Conservation (phyloP, 2,888 invertebrate genomes). For the Elaeidobius kamerunicus region DNA sequence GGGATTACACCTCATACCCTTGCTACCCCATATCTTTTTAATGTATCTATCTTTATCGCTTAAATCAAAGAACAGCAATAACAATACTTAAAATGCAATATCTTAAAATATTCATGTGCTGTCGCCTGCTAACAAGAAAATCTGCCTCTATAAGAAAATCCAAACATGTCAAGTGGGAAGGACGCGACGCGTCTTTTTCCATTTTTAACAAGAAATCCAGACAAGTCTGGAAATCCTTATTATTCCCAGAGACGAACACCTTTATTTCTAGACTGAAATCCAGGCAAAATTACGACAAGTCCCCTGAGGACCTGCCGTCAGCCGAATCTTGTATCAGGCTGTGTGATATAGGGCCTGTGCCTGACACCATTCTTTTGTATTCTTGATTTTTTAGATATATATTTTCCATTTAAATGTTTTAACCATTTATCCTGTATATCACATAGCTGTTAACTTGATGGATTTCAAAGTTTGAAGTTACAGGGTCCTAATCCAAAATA, state of each 20-base stretch:
- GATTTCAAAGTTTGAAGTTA: constrained; percentile 15
- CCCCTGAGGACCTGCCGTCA: constrained; percentile 18
- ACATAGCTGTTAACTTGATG: too few species aligned
- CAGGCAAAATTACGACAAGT: constrained; percentile 27
- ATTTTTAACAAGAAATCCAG: constrained; percentile 12
- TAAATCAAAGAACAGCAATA: too few species aligned
- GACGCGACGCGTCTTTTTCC: background rate
- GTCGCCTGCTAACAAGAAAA: too few species aligned
- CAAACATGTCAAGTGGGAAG: constrained; percentile 9
- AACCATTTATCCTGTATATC: too few species aligned
- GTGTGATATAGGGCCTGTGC: constrained; percentile 8
- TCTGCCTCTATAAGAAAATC: constrained; percentile 4
- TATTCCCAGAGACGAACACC: constrained; percentile 25
- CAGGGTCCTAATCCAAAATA: constrained; percentile 18
- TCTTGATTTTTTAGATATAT: background rate
- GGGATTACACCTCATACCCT: too few species aligned
- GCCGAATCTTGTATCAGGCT: constrained; percentile 10
- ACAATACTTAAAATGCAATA: too few species aligned
- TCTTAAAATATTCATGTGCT: too few species aligned
- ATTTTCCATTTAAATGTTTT: too few species aligned
- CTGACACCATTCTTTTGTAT: background rate
- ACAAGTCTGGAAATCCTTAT: constrained; percentile 18
- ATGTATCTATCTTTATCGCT: too few species aligned
- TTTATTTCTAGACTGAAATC: constrained; percentile 24
- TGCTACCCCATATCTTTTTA: too few species aligned